Percentiles rank a stretch among this genome's conserved stretches.
phyloP scores from a whole-genome alignment of 2,113 vertebrate species.

The Otis tarda region DNA sequence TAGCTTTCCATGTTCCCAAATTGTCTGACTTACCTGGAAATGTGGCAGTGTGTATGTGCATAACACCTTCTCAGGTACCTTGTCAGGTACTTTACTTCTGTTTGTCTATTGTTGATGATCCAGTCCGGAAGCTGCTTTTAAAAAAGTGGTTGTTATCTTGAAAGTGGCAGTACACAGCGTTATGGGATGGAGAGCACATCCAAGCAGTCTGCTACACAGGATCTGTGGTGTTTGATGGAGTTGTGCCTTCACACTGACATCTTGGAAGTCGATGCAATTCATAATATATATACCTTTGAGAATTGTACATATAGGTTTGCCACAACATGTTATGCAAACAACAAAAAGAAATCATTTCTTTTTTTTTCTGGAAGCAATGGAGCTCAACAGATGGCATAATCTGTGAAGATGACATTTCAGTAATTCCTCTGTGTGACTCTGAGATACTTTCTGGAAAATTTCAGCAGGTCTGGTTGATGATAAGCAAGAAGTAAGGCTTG shows the following conservation, averaged over 20 bases:
- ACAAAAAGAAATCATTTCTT: background rate
- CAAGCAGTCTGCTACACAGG: background rate
- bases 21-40: background rate
- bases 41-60: background rate
- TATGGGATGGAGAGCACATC: background rate
- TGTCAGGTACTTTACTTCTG: background rate
- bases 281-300: background rate
- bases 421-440: background rate
- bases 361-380: background rate
- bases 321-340: background rate
- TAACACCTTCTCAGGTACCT: background rate
- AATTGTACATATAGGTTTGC: background rate
- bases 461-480: background rate
- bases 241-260: background rate
- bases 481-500: background rate
- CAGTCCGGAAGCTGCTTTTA: background rate
- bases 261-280: background rate
- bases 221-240: background rate
- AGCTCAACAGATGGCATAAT: background rate
- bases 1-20: background rate
- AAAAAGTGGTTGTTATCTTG: background rate
- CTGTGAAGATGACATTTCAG: background rate
- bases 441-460: background rate
- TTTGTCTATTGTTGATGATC: background rate
- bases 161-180: background rate